Conservation (phyloP, 1,140 invertebrate species). For the Kradibia gibbosae region DNA sequence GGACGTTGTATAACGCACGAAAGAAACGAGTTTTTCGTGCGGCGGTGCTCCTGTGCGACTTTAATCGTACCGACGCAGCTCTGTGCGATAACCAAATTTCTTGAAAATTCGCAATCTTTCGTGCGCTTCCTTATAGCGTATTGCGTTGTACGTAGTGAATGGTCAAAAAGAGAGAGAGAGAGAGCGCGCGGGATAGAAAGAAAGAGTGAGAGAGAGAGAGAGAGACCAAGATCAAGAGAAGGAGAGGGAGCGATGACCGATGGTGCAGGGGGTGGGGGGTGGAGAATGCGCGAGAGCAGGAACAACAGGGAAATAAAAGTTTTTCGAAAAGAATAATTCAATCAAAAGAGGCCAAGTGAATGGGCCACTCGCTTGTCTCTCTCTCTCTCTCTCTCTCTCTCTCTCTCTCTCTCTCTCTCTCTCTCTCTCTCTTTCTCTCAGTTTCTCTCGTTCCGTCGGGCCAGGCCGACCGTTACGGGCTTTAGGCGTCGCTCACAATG, state of each 20-base stretch:
- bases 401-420: conserved; percentile 5
- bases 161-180: neutral
- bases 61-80: neutral
- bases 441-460: conserved; percentile 30
- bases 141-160: too few species aligned
- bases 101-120: conserved; percentile 28
- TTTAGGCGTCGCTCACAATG: conserved; percentile 65
- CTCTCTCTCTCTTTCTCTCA: neutral
- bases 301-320: conserved; percentile 54
- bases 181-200: neutral
- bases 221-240: neutral
- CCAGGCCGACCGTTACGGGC: conserved; percentile 64
- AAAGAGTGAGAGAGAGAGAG: neutral
- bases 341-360: conserved; percentile 58
- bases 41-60: neutral
- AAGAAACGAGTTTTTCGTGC: conserved; percentile 42
- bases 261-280: neutral
- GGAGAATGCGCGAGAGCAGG: neutral
- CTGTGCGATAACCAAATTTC: conserved; percentile 20
- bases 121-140: neutral
- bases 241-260: neutral
- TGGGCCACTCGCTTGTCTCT: conserved; percentile 38
- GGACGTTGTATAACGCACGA: neutral
- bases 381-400: conserved; percentile 14
- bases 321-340: conserved; percentile 58